Base-by-base conservation (phyloP, 1,140 invertebrate species). In the Brachionus asplanchnoidis region DNA sequence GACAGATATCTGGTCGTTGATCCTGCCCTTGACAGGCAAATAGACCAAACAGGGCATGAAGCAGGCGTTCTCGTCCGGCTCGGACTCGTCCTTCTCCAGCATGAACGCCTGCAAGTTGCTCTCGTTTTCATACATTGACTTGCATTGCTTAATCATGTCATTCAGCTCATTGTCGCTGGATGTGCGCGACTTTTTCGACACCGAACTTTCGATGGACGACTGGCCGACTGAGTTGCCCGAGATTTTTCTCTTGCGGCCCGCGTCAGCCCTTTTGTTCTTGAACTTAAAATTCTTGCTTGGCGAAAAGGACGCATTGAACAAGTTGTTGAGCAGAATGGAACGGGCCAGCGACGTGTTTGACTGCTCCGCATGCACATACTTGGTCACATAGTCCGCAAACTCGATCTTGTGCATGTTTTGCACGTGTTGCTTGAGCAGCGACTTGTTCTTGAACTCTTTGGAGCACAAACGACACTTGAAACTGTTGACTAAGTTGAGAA, bases 21-120 rank as follows among this genome's bases (percentile, higher is more conserved):
- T 60, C 20, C 32, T 32, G 36, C 50, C 50, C 28, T 40, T 60
- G 36, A 80, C 77, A 8, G 77, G 77, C 36, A 80, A 80, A 23
- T 80, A 80, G n/a, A 80, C 53, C 53, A 80, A 40, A 42, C 77
- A 80, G n/a, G 77, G 77, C 28, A 65, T 60, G 36, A 80, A 80
- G 12, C 46, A 36, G 23, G 40, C 42, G 28, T 60, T 40, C 20
- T 20, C 14, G 28, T 60, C 28, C 7, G 28, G 14, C 20, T 80
- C 50, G n/a, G 77, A 17, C 26, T 80, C 77, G 50, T 80, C 77
- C 36, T 36, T 80, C 32, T 80, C 77, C n/a, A 80, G 26, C 53
- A 80, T 42, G 42, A 80, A 80, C 36, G 77, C 26, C 40, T 80
- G 77, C 32, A 80, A 40, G 53, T 60, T 60, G 26, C 20, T 2